These are phyloP conservation scores for Cyphomyrus discorhynchus DNA, from an alignment of 2,113 vertebrate species.

Conservation along the genomic window DNA sequence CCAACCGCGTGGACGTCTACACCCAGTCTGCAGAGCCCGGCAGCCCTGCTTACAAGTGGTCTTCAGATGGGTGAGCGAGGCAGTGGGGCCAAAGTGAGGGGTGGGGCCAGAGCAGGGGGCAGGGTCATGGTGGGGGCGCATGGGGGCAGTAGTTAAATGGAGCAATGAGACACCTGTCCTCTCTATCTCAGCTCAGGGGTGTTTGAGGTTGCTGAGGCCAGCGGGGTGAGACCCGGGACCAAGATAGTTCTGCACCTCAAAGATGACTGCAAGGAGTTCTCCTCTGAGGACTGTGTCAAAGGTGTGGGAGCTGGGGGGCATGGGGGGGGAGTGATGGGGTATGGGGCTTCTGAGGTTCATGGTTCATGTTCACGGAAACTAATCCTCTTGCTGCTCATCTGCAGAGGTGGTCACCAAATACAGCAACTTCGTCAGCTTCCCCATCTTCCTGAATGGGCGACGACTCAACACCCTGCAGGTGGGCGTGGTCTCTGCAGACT, in stretches of 20 bases:
- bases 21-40: conserved; percentile 61
- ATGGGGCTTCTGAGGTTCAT: background rate
- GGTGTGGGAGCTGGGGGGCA: conserved; percentile 52
- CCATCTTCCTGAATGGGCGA: conserved; percentile 84
- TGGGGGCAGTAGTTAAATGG: background rate
- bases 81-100: background rate
- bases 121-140: background rate
- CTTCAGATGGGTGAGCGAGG: conserved; percentile 79
- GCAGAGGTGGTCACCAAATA: conserved; percentile 92
- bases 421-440: conserved; percentile 95
- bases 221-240: conserved; percentile 80
- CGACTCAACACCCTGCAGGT: conserved; percentile 88
- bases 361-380: background rate
- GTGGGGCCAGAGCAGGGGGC: too few relatives aligned
- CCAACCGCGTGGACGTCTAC: conserved; percentile 82
- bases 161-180: background rate
- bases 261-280: conserved; percentile 85
- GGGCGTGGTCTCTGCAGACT: conserved; percentile 28
- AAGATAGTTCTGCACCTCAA: conserved; percentile 91
- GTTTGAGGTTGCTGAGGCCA: conserved; percentile 86
- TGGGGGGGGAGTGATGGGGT: background rate
- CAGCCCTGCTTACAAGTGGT: conserved; percentile 78
- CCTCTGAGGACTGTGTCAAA: conserved; percentile 80
- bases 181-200: conserved; percentile 70
- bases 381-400: conserved; percentile 32